Evolutionary conservation across 2,113 vertebrate species (phyloP).

Genomic region (Spea multiplicata): DNA sequence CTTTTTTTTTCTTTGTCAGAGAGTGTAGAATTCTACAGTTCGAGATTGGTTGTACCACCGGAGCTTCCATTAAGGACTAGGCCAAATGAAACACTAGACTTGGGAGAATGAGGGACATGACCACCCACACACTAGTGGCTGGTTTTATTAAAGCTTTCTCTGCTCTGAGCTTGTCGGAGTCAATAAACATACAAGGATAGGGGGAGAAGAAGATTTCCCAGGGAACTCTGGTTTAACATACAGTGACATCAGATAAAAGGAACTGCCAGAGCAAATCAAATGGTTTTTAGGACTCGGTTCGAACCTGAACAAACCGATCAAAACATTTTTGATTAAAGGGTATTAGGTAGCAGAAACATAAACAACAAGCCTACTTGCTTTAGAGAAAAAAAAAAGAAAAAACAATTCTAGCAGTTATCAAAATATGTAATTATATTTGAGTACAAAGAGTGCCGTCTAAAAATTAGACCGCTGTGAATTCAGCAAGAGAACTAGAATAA

Average conservation of each 20-base stretch:
- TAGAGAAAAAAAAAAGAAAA: neutral
- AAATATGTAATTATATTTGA: neutral
- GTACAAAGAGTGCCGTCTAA: neutral
- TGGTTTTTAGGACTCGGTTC: neutral
- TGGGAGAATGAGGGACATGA: neutral
- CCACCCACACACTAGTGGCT: constrained; percentile 4
- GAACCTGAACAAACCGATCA: neutral
- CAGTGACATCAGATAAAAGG: constrained; percentile 2
- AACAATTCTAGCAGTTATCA: neutral
- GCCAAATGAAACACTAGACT: neutral
- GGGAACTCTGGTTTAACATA: neutral
- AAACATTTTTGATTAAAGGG: neutral
- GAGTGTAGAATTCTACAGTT: too few relatives aligned
- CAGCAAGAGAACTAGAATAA: neutral
- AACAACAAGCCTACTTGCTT: neutral
- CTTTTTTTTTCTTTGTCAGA: too few relatives aligned
- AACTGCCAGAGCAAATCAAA: neutral
- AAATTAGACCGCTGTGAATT: neutral
- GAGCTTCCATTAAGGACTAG: too few relatives aligned
- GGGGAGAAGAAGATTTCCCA: neutral
- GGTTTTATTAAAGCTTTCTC: neutral
- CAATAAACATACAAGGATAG: constrained; percentile 12
- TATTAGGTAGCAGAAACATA: neutral
- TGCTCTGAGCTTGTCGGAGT: neutral
- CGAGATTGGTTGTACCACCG: too few relatives aligned